Percentiles rank a stretch among this genome's conserved stretches.
Evolutionary conservation across 2,888 invertebrate species (phyloP).

Genomic region (Theretra japonica): DNA sequence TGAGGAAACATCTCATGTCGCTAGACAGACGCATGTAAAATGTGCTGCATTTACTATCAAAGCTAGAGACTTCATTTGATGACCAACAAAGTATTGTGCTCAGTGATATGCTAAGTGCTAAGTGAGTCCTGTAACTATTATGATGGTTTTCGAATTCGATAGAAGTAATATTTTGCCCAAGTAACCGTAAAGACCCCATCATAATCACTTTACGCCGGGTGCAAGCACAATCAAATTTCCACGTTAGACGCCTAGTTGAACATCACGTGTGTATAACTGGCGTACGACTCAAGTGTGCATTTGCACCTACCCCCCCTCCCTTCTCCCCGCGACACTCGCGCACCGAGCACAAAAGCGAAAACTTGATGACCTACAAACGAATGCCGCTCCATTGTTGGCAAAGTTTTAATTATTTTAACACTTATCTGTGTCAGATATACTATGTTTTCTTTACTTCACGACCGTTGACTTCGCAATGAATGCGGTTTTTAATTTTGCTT

Average conservation of each 20-base stretch:
- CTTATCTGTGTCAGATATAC: slow-evolving; percentile 25
- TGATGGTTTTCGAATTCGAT: no score
- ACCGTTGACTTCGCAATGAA: slow-evolving; percentile 35
- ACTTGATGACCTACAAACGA: slow-evolving; percentile 62
- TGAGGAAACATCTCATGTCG: no score
- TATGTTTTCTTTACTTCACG: slow-evolving; percentile 11
- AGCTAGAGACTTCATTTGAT: no score
- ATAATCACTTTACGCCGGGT: neutral
- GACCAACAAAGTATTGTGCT: no score
- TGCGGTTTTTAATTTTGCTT: neutral
- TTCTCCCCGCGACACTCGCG: slow-evolving; percentile 37
- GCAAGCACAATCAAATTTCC: slow-evolving; percentile 45
- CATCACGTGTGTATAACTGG: slow-evolving; percentile 16
- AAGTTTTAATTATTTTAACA: slow-evolving; percentile 51
- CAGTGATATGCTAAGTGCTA: no score
- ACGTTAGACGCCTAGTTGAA: slow-evolving; percentile 38
- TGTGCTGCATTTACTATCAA: no score
- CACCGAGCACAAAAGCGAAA: slow-evolving; percentile 54
- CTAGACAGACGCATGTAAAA: no score
- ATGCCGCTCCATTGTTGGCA: slow-evolving; percentile 52
- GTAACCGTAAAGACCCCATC: neutral
- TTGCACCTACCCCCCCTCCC: neutral
- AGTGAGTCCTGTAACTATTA: no score
- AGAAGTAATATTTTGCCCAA: no score
- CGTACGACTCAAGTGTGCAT: slow-evolving; percentile 21